Base-by-base conservation (phyloP, 2,888 invertebrate genomes). In the Tetragonisca angustula region DNA sequence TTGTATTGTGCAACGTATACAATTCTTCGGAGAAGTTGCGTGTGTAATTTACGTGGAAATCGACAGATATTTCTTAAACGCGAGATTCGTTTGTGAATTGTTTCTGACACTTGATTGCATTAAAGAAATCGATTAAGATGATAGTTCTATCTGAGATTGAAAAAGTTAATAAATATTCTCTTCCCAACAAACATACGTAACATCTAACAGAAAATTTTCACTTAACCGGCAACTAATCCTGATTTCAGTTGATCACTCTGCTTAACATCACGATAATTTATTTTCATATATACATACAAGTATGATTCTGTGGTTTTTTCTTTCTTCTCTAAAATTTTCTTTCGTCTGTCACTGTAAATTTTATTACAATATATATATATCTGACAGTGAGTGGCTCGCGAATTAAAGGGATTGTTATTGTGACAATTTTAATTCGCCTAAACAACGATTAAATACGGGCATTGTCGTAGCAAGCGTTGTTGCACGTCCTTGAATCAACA, bases 141-240 rank as follows among this genome's bases (percentile, higher is more conserved):
- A 17, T 17, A 1, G 61, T 76, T 76, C 76, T 76, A 76, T 61
- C 76, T 69, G 76, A n/a, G 76, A 68, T 61, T 50, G 24, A 32
- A 32, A 32, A 32, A 15, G 13, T 50, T 4, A 43, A 43, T 65
- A 74, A 36, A 56, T 36, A 43, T 19, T 21, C 5, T 43, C 13
- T 4, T 3, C 4, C 5, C 52, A 64, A 64, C n/a, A 36, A 17
- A 11, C 27, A 9, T 61, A 61, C 17, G 52, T 61, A 61, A 61
- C 17, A 24, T 17, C 19, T 61, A n/a, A 15, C 61, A 9, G 17
- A 9, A 9, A 3, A 24, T 61, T 61, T 27, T 17, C 24, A 17
- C 27, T 61, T 27, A 17, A 61, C 4, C 9, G 4, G 9, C 24
- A 19, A 32, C 36, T 59, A 54, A 43, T 59, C 61, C 3, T 1